Base-by-base conservation (phyloP, 1,140 invertebrate species). In the Drosophila teissieri region DNA sequence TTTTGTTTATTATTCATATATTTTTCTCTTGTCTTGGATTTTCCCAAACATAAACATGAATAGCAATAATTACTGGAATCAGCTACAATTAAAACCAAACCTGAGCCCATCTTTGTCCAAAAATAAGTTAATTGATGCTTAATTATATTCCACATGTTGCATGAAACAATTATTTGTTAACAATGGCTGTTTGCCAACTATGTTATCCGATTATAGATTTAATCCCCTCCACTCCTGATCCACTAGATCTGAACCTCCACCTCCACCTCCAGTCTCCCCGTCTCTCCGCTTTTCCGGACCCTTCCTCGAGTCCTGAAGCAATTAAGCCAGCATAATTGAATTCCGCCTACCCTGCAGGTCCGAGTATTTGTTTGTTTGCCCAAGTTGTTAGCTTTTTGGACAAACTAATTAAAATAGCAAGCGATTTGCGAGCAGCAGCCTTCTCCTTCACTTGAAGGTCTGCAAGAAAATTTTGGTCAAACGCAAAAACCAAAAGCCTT, bases 361-460 rank as follows among this genome's bases (percentile, higher is more conserved):
- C 42, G 36, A 62, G 45, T 39, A 51, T 67, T 63, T 75, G 54
- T 40, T 74, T 74, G 37, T 61, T 65, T 57, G 51, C 64, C 64
- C 62, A 68, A 77, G 51, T 76, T 58, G 37, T 49, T 76, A 49
- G 73, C 53, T 53, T 69, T 77, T 76, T 61, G 44, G 78, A 75
- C 69, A 81, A 85, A 86, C 79, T 88, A 88, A 86, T 86, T 86
- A 86, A 88, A 86, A 82, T 73, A 63, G 58, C 55, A 68, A 77
- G 63, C 73, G 73, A 61, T 77, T 68, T 56, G 51, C 54, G 31
- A 37, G 39, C 31, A 37, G 39, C 31, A 49, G 34, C 27, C 44
- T n/a, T 12, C 31, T 24, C 44, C 12, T 36, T 19, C 53, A 2
- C 17, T 37, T 19, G 24, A 10, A 8, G 24, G 17, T 24, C 34